These are phyloP conservation scores for Trichogramma pretiosum DNA, from an alignment of 1,140 invertebrate species.

Conservation along the genomic window DNA sequence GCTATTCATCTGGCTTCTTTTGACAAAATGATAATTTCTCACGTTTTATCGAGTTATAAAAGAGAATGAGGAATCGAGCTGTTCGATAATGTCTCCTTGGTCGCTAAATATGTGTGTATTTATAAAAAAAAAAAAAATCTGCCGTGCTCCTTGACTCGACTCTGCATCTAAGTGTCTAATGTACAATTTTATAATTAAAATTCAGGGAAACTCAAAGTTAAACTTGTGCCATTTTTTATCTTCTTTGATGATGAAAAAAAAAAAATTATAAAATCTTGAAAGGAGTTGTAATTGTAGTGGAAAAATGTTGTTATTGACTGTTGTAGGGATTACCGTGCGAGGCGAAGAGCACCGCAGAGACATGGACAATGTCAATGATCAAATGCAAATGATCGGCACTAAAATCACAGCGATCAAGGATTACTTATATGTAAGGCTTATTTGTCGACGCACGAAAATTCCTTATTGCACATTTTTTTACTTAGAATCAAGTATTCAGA, in stretches of 20 bases:
- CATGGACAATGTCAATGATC: conserved; percentile 40
- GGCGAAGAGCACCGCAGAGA: conserved; percentile 41
- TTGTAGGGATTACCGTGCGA: conserved; percentile 43
- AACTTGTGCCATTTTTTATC: conserved; percentile 28
- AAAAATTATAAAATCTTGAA: not conserved
- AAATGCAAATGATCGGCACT: conserved; percentile 44
- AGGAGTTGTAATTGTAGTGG: conserved; percentile 32
- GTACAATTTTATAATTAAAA: too few relatives aligned
- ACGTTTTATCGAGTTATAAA: too few relatives aligned
- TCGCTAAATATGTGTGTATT: too few relatives aligned
- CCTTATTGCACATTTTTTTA: conserved; percentile 20
- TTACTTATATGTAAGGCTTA: conserved; percentile 47
- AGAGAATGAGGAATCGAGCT: not conserved
- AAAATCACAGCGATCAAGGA: conserved; percentile 47
- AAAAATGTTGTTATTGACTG: conserved; percentile 41
- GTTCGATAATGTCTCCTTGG: conserved; percentile 37
- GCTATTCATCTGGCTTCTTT: too few relatives aligned
- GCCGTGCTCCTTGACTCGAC: conserved; percentile 31
- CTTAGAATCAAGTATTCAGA: too few relatives aligned
- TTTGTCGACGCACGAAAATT: conserved; percentile 30
- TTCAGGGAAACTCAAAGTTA: too few relatives aligned
- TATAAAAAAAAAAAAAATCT: too few relatives aligned
- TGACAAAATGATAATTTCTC: too few relatives aligned
- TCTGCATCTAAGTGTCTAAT: too few relatives aligned
- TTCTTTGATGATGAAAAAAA: conserved; percentile 2